Evolutionary conservation across 2,113 vertebrate species (phyloP).

Genomic region (Onychorhynchus coronatus): DNA sequence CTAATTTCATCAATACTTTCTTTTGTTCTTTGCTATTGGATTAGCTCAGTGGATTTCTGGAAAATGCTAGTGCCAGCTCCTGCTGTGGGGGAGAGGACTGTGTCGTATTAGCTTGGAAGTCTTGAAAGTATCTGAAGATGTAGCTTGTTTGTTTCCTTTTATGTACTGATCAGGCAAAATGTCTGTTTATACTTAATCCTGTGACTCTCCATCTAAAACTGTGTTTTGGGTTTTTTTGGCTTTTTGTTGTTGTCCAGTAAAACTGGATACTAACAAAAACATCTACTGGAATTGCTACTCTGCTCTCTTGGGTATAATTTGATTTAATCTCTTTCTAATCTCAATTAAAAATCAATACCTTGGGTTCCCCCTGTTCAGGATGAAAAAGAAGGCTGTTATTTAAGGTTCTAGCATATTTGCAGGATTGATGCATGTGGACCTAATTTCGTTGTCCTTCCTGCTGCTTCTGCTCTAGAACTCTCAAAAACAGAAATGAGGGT

Average conservation of each 20-base stretch:
- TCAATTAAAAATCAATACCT: neutral
- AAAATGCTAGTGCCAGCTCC: neutral
- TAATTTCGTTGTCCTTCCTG: neutral
- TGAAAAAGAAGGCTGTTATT: neutral
- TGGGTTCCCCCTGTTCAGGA: neutral
- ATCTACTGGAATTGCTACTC: neutral
- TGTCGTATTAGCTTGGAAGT: neutral
- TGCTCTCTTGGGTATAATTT: neutral
- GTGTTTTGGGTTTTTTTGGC: neutral
- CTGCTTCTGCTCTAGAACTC: neutral
- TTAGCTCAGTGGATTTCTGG: neutral
- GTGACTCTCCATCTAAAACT: neutral
- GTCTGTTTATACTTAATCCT: neutral
- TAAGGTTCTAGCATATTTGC: neutral
- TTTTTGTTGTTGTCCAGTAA: neutral
- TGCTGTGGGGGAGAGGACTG: neutral
- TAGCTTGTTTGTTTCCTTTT: neutral
- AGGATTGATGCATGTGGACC: accelerated
- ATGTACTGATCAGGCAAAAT: neutral
- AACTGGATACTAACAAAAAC: neutral
- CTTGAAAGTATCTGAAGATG: neutral
- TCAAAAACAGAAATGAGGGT: neutral
- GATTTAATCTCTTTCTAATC: neutral
- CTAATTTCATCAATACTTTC: neutral
- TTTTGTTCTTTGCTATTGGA: neutral